These are phyloP conservation scores for Pteria penguin DNA, from an alignment of 2,888 invertebrate genomes.

Conservation along the genomic window DNA sequence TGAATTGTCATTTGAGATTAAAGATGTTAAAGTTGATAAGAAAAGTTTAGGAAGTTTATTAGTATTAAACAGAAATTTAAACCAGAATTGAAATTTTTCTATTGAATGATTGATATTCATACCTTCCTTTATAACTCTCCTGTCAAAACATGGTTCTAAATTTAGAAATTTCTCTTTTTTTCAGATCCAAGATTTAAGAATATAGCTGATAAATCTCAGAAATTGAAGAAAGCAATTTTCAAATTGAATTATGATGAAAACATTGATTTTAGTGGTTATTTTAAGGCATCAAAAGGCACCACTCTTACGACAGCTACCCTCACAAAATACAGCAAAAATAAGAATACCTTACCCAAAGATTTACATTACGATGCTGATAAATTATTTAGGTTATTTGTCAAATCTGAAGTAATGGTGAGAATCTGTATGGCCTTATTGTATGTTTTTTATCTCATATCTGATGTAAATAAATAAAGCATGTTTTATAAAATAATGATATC, in stretches of 20 bases:
- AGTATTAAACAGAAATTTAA: too few relatives aligned
- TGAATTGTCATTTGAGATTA: too few relatives aligned
- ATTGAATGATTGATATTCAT: neutral
- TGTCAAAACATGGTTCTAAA: too few relatives aligned
- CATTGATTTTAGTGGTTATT: constrained; percentile 65
- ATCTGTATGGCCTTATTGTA: too few relatives aligned
- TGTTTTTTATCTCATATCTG: neutral
- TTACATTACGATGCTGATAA: constrained; percentile 75
- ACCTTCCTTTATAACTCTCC: neutral
- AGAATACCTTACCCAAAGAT: constrained; percentile 75
- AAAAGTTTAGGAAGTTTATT: too few relatives aligned
- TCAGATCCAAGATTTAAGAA: constrained; percentile 31
- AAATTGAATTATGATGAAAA: constrained; percentile 74
- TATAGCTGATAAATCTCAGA: constrained; percentile 47
- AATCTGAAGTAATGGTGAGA: constrained; percentile 71
- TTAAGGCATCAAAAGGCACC: constrained; percentile 71
- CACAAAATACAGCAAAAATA: constrained; percentile 72
- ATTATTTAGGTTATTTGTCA: constrained; percentile 69
- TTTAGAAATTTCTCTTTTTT: neutral
- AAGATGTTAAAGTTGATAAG: too few relatives aligned
- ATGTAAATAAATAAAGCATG: too few relatives aligned
- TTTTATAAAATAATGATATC: too few relatives aligned
- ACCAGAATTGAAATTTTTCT: too few relatives aligned
- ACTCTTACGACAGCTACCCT: constrained; percentile 72
- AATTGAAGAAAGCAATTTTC: constrained; percentile 69